phyloP scores from a whole-genome alignment of 2,113 vertebrate species.

The Macaca nemestrina region DNA sequence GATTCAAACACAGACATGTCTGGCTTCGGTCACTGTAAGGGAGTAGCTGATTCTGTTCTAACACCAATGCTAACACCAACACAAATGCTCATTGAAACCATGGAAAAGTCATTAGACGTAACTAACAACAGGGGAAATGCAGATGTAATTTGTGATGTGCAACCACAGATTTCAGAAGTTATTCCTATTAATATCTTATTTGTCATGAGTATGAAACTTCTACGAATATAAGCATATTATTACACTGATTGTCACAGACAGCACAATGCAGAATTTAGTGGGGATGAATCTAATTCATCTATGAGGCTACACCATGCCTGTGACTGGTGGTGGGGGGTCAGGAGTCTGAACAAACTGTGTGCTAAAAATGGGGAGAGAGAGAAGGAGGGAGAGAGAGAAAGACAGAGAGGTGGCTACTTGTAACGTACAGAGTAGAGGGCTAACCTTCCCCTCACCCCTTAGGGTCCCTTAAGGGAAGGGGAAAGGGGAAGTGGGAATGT shows the following conservation, averaged over 20 bases:
- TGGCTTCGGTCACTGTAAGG: not conserved
- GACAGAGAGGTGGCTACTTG: too few species aligned
- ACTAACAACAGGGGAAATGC: not conserved
- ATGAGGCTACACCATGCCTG: not conserved
- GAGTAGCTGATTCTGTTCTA: not conserved
- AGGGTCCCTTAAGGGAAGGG: not conserved
- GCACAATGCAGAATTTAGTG: not conserved
- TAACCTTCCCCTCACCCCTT: not conserved
- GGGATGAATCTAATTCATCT: not conserved
- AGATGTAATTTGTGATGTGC: not conserved
- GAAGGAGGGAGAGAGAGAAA: not conserved
- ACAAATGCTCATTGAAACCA: not conserved
- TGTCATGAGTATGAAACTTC: not conserved
- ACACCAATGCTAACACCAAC: not conserved
- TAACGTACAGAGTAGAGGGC: too few species aligned
- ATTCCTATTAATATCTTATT: not conserved
- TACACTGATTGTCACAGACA: not conserved
- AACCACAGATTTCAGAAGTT: not conserved
- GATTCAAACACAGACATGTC: not conserved
- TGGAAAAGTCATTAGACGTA: not conserved
- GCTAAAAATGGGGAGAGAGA: not conserved
- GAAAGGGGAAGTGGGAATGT: not conserved
- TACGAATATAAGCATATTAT: not conserved
- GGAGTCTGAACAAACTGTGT: not conserved
- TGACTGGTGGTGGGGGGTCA: too few species aligned